These are phyloP conservation scores for Hipparchia semele DNA, from an alignment of 2,888 invertebrate species.

Conservation along the genomic window DNA sequence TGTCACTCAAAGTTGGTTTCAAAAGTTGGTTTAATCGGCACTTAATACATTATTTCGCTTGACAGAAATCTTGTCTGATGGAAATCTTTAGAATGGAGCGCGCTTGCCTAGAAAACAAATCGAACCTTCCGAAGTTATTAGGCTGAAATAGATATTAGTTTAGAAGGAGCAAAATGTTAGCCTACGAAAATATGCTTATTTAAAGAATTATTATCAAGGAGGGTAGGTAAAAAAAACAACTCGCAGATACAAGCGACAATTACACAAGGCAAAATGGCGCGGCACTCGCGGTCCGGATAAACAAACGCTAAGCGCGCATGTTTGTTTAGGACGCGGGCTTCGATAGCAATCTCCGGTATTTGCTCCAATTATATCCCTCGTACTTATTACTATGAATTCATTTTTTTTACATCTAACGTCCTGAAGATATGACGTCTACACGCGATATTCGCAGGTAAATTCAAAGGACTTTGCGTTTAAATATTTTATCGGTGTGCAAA, in stretches of 20 bases:
- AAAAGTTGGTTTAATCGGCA: too few relatives aligned
- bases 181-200: too few relatives aligned
- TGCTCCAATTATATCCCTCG: conserved; percentile 49
- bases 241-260: conserved; percentile 31
- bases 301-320: conserved; percentile 36
- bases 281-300: conserved; percentile 28
- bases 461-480: conserved; percentile 9
- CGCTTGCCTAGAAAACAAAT: too few relatives aligned
- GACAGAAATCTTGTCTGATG: too few relatives aligned
- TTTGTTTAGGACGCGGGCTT: conserved; percentile 48
- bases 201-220: background rate
- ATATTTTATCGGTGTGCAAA: background rate
- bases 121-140: too few relatives aligned
- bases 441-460: conserved; percentile 34
- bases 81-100: too few relatives aligned
- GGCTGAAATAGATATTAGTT: too few relatives aligned
- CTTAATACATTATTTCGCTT: too few relatives aligned
- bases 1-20: too few relatives aligned
- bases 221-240: background rate
- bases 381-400: conserved; percentile 43
- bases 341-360: conserved; percentile 47
- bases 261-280: conserved; percentile 25
- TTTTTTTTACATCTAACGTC: conserved; percentile 24
- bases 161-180: too few relatives aligned
- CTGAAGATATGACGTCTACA: conserved; percentile 27